Base-by-base conservation (phyloP, 64 coral and sea anemone species). In the Cladopsammia gracilis region DNA sequence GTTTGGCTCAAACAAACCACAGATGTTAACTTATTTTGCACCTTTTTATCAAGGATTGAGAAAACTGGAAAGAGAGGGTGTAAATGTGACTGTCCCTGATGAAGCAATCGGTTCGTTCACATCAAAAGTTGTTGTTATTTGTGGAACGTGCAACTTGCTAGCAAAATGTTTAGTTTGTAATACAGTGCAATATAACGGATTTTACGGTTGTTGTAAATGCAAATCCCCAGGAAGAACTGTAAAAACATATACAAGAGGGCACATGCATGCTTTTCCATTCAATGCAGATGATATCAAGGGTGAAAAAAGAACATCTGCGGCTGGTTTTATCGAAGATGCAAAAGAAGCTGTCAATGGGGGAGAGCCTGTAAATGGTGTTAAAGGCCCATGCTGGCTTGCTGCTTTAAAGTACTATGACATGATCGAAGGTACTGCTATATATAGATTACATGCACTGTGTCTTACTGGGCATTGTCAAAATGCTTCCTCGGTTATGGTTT, bases 391-490 rank as follows among this genome's bases (percentile, higher is more conserved):
- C 45, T 92, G 90, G 90, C 73, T 92, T 64, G 80, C 90, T 68
- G 90, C 47, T 48, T 46, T 92, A 11, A 16, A 85, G 60, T 76
- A 76, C 51, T 67, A 85, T 56, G 90, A 92, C 58, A 74, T 92
- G 60, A 68, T 85, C 18, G 26, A 64, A 76, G 90, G 79, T 25
- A 85, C 90, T n/a, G 78, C 90, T n/a, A n/a, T n/a, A n/a, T 47
- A 46, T 92, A 1, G 90, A 92, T 58, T 92, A 81, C 42, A 90
- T 80, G 88, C 88, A 90, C 62, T 90, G 88, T 67, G 88, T 81
- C 13, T 73, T 90, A 53, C 87, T 0, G 47, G 50, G 18, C 78
- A 65, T 64, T 75, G 88, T 18, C 52, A 82, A 91, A 58, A 62
- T 95, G n/a, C 88, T 89, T 4, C 58, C 23, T 48, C 52, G 10